Conservation (phyloP, 2,113 vertebrate genomes). For the Coptodon bakossiorum region DNA sequence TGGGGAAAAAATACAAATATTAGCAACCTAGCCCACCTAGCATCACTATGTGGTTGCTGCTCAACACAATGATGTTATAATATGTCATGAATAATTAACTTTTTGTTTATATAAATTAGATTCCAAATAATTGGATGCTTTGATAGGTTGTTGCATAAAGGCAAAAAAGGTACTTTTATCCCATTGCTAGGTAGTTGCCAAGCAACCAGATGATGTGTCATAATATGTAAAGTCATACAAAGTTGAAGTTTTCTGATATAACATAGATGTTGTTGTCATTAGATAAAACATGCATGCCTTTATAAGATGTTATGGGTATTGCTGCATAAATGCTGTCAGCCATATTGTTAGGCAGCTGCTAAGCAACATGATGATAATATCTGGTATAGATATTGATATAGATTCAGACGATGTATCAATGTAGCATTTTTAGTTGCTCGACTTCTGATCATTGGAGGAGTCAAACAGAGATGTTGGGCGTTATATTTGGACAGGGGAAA, state of each 20-base stretch:
- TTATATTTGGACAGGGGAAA: neutral
- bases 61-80: neutral
- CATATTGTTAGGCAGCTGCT: neutral
- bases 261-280: neutral
- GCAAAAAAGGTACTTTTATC: neutral
- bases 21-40: neutral
- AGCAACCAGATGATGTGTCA: neutral
- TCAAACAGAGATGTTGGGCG: neutral
- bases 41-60: neutral
- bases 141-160: neutral
- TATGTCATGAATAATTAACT: neutral
- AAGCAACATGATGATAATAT: neutral
- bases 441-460: neutral
- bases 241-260: neutral
- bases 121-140: neutral
- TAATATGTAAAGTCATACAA: neutral
- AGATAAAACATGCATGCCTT: neutral
- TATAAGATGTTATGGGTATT: neutral
- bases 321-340: neutral
- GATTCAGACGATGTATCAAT: neutral
- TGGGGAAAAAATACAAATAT: accelerated
- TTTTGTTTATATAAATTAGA: neutral
- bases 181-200: neutral
- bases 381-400: neutral
- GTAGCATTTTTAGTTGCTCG: neutral